A percentile compares a stretch with the other conserved stretches of the same genome.
These are phyloP conservation scores for Hydrophis major DNA, from an alignment of 2,797 vertebrate genomes.

Conservation along the genomic window DNA sequence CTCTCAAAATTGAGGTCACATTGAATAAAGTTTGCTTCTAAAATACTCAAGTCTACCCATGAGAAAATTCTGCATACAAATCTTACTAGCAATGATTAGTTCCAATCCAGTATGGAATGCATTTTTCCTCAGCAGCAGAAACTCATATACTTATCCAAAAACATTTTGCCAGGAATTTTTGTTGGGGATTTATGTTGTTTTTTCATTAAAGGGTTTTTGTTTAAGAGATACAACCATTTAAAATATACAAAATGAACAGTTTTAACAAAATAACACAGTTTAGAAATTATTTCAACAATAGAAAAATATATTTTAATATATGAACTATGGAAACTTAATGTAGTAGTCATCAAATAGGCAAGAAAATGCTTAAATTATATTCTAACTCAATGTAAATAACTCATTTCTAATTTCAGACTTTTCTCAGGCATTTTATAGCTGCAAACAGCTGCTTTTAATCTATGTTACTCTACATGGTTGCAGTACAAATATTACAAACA, in stretches of 20 bases:
- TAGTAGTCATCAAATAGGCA: constrained; percentile 2
- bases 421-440: not conserved
- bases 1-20: constrained; percentile 7
- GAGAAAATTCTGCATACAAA: constrained; percentile 41
- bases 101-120: constrained; percentile 40
- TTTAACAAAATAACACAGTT: constrained; percentile 25
- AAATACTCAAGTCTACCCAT: constrained; percentile 15
- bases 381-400: not conserved
- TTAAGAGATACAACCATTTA: constrained; percentile 40
- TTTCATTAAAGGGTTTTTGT: constrained; percentile 52
- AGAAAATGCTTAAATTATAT: constrained; percentile 9
- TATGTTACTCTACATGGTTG: not conserved
- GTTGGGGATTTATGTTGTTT: constrained; percentile 51
- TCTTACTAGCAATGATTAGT: constrained; percentile 33
- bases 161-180: constrained; percentile 5
- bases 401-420: constrained; percentile 16
- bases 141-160: constrained; percentile 41
- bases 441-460: not conserved
- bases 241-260: constrained; percentile 14
- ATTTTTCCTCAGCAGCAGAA: constrained; percentile 50
- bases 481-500: not conserved
- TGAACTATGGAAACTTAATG: not conserved
- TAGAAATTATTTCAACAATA: constrained; percentile 28
- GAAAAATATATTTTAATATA: constrained; percentile 21
- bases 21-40: constrained; percentile 16